phyloP scores from a whole-genome alignment of 2,888 invertebrate genomes.

The Lepeophtheirus nordmannii region DNA sequence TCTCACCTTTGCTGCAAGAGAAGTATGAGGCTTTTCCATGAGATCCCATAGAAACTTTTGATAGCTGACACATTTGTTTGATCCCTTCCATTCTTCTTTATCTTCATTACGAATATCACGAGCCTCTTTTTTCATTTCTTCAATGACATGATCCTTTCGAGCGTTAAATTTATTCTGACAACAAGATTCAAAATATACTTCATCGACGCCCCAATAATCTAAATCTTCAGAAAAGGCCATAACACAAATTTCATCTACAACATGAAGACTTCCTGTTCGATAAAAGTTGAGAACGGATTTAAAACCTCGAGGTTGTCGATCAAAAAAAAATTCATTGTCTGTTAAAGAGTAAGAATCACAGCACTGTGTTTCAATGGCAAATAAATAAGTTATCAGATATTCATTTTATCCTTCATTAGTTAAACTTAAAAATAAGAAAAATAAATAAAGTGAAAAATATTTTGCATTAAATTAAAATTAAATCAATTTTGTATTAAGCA shows the following conservation, averaged over 20 bases:
- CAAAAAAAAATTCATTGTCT: slow-evolving; percentile 37
- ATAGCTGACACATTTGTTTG: slow-evolving; percentile 34
- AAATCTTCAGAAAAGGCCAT: slow-evolving; percentile 43
- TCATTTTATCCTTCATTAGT: background rate
- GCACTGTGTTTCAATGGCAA: slow-evolving; percentile 27
- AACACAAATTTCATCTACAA: slow-evolving; percentile 41
- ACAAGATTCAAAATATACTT: slow-evolving; percentile 39
- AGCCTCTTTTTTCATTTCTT: slow-evolving; percentile 40
- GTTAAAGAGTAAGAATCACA: slow-evolving; percentile 39
- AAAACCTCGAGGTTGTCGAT: slow-evolving; percentile 39
- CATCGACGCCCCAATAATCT: slow-evolving; percentile 40
- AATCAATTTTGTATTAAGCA: background rate
- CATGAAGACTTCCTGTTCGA: slow-evolving; percentile 38
- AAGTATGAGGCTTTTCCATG: slow-evolving; percentile 40
- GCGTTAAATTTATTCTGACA: slow-evolving; percentile 41
- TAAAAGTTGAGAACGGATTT: slow-evolving; percentile 39
- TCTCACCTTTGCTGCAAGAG: slow-evolving; percentile 39
- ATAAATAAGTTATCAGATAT: background rate
- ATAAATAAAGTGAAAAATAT: background rate
- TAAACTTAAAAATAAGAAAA: background rate
- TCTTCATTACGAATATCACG: slow-evolving; percentile 37
- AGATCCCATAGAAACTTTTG: slow-evolving; percentile 39
- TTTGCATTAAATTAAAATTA: background rate
- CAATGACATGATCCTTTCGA: slow-evolving; percentile 38
- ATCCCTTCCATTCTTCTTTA: slow-evolving; percentile 36